Conservation (phyloP, 2,888 invertebrate genomes). For the Dugesia japonica region DNA sequence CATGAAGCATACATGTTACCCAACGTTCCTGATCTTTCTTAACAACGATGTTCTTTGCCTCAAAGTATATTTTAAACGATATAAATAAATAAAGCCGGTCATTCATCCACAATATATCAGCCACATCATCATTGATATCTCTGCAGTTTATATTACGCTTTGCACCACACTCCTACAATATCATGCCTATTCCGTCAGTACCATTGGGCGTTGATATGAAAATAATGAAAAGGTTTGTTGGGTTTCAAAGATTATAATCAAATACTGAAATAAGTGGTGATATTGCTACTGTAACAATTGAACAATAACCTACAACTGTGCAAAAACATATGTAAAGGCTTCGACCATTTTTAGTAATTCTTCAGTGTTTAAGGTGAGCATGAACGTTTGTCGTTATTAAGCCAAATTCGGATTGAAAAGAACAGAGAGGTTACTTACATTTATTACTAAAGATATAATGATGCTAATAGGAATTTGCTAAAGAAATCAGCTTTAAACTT, state of each 20-base stretch:
- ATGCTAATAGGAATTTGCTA: too few species aligned
- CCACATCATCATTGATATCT: neutral
- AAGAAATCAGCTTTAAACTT: too few species aligned
- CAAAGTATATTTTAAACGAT: too few species aligned
- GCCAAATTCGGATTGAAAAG: too few species aligned
- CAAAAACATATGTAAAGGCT: neutral
- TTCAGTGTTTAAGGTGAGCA: neutral
- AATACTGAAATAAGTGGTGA: neutral
- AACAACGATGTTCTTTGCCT: too few species aligned
- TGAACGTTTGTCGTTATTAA: neutral
- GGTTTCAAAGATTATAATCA: neutral
- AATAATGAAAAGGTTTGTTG: slow-evolving; percentile 21
- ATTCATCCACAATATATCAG: neutral
- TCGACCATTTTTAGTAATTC: too few species aligned
- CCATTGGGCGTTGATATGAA: neutral
- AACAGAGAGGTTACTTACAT: too few species aligned
- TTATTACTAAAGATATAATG: too few species aligned
- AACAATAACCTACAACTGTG: neutral
- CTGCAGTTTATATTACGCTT: neutral
- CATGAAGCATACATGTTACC: too few species aligned
- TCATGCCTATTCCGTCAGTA: neutral
- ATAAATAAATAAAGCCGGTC: neutral
- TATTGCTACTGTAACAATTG: neutral
- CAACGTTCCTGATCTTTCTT: too few species aligned
- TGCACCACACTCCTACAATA: neutral